These are phyloP conservation scores for Megastigmus dorsalis DNA, from an alignment of 2,888 invertebrate genomes.

Conservation along the genomic window DNA sequence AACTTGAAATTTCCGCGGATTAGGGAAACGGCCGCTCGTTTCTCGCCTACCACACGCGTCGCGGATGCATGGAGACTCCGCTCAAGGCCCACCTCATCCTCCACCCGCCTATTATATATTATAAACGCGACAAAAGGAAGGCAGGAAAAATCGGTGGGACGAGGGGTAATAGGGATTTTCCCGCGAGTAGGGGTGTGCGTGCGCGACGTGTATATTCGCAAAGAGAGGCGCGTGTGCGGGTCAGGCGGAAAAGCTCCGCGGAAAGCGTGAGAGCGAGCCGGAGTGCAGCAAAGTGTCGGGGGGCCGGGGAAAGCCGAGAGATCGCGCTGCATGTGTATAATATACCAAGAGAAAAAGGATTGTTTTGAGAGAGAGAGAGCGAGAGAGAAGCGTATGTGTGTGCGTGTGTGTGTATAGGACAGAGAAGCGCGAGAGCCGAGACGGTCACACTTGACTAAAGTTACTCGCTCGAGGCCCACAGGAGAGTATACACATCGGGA, in stretches of 20 bases:
- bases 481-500: constrained; percentile 62
- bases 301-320: too few species aligned
- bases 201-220: background rate
- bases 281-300: background rate
- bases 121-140: too few species aligned
- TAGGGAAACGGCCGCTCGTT: constrained; percentile 74
- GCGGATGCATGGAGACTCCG: too few species aligned
- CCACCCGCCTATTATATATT: too few species aligned
- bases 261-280: constrained; percentile 2
- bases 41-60: too few species aligned
- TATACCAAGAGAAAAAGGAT: too few species aligned
- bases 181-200: background rate
- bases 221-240: background rate
- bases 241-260: background rate
- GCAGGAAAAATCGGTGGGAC: too few species aligned
- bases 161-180: too few species aligned
- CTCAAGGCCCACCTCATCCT: too few species aligned
- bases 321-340: background rate
- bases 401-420: too few species aligned
- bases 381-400: too few species aligned
- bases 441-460: constrained; percentile 70
- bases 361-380: too few species aligned
- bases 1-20: constrained; percentile 76
- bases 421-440: background rate
- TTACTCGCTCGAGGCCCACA: constrained; percentile 65